Base-by-base conservation (phyloP, 2,113 vertebrate species). In the Galemys pyrenaicus region DNA sequence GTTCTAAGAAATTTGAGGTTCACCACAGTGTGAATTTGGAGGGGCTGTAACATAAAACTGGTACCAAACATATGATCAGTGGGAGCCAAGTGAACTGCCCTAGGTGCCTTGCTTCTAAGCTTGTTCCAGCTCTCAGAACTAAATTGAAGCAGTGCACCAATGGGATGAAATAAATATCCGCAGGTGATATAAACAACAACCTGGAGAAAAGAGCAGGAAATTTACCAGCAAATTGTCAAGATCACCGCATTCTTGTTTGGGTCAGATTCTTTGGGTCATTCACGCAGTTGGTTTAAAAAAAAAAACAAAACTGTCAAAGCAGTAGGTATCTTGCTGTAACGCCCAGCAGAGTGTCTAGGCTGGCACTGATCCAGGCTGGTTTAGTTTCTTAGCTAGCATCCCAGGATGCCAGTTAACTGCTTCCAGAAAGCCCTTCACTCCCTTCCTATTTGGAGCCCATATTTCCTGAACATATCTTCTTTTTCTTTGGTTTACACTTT, bases 181-280 rank as follows among this genome's bases (percentile, higher is more conserved):
- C 11, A 41, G 35, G 17, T 35, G 30, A 77, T 62, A 64, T 37
- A 75, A 54, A 44, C 70, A 84, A 37, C 11, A 79, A 68, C 46
- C 46, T 68, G 62, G 19, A 77, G 41, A 9, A 89, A 65, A 79
- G 56, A 85, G 15, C 51, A 83, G 51, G n/a, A 46, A 58, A 70
- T 56, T 64, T 74, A 49, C 56, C 32, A 95, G n/a, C 49, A 89
- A 58, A 13, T 89, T 94, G 71, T 67, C 64, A 94, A 85, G 51
- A 93, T 89, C 44, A 49, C 58, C 28, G 71, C 30, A 41, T 85
- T 88, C 19, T 35, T 70, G 41, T 67, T 11, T 78, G n/a, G 26
- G 46, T 22, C 64, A 32, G 46, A 5, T n/a, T 91, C 19, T 64
- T 49, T 49, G 86, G 87, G 22, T 24, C 26, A 35, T 58, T 85